These are phyloP conservation scores for Cheilosia vulpina DNA, from an alignment of 2,888 invertebrate genomes.

Conservation along the genomic window DNA sequence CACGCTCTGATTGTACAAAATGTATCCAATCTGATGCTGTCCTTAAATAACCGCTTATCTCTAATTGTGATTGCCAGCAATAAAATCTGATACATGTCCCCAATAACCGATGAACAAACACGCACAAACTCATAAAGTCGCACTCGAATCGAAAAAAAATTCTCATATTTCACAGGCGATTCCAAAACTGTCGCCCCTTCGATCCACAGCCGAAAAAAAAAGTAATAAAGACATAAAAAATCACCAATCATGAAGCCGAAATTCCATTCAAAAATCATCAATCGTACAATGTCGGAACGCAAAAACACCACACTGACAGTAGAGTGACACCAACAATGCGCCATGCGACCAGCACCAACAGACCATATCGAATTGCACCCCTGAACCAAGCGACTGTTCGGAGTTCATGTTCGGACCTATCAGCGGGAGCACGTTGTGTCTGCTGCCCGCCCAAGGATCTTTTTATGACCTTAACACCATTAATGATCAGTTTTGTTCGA, in stretches of 20 bases:
- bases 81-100: conserved; percentile 42
- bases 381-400: conserved; percentile 29
- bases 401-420: conserved; percentile 32
- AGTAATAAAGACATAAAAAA: conserved; percentile 59
- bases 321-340: conserved; percentile 37
- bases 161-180: conserved; percentile 58
- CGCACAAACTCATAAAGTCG: conserved; percentile 7
- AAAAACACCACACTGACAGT: conserved; percentile 36
- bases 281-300: conserved; percentile 22
- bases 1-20: too few species aligned
- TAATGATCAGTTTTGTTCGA: conserved; percentile 38
- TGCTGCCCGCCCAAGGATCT: conserved; percentile 64
- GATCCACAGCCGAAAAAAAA: background rate
- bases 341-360: conserved; percentile 4
- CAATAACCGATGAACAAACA: conserved; percentile 40
- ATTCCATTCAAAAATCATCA: conserved; percentile 60
- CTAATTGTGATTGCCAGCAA: conserved; percentile 11
- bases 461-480: conserved; percentile 74
- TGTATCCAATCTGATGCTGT: too few species aligned
- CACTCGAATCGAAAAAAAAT: conserved; percentile 16
- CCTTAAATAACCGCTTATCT: conserved; percentile 28
- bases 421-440: conserved; percentile 60
- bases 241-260: conserved; percentile 49
- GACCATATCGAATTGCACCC: conserved; percentile 65
- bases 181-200: background rate